Percentiles rank a stretch among this genome's conserved stretches.
These are phyloP conservation scores for Tupiocoris notatus DNA, from an alignment of 2,888 invertebrate species.

Conservation along the genomic window DNA sequence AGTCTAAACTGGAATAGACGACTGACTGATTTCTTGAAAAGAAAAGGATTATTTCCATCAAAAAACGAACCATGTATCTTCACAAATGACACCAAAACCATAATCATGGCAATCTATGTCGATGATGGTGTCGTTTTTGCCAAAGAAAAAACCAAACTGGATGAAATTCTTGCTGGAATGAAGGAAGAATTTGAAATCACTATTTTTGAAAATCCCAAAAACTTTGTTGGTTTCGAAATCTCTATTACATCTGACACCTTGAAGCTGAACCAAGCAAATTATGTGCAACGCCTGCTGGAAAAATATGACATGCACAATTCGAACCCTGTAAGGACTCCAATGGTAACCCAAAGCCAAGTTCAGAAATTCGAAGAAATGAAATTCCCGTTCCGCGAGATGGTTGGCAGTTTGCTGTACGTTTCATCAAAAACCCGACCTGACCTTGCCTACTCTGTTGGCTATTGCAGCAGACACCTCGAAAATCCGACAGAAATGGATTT, in stretches of 20 bases:
- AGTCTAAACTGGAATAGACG: slow-evolving; percentile 41
- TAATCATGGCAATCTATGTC: slow-evolving; percentile 47
- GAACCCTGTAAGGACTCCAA: slow-evolving; percentile 32
- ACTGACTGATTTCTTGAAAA: slow-evolving; percentile 33
- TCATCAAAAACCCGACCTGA: slow-evolving; percentile 10
- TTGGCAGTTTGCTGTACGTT: slow-evolving; percentile 9
- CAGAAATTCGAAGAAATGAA: neutral
- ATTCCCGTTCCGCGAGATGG: neutral
- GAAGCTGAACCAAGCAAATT: slow-evolving; percentile 41
- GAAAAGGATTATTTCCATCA: slow-evolving; percentile 29
- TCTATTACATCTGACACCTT: slow-evolving; percentile 24
- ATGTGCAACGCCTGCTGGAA: slow-evolving; percentile 42
- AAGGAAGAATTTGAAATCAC: slow-evolving; percentile 47
- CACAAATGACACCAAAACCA: slow-evolving; percentile 22
- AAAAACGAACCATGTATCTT: slow-evolving; percentile 44
- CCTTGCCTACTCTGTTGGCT: neutral
- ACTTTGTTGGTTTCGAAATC: slow-evolving; percentile 47
- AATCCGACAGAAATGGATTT: slow-evolving; percentile 9
- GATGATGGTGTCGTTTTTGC: slow-evolving; percentile 48
- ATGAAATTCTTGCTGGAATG: slow-evolving; percentile 43
- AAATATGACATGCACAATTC: slow-evolving; percentile 45
- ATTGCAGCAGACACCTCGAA: neutral
- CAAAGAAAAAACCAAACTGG: slow-evolving; percentile 41
- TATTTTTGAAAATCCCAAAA: slow-evolving; percentile 41
- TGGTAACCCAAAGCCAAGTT: neutral